phyloP scores from a whole-genome alignment of 2,888 invertebrate genomes.

The Nomada ruficornis region DNA sequence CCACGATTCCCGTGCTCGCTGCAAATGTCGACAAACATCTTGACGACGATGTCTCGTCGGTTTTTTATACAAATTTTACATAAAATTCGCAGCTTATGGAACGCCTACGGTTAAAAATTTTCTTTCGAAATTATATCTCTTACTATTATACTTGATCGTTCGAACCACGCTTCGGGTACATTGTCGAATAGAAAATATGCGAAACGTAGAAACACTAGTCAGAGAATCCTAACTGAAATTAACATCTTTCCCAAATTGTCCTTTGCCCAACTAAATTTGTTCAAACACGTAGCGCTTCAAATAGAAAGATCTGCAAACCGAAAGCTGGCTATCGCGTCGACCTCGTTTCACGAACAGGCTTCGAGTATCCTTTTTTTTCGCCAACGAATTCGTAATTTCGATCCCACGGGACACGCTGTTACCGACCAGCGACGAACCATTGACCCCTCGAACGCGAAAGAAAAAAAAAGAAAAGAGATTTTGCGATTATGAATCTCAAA shows the following conservation, averaged over 20 bases:
- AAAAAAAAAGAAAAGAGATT: not conserved
- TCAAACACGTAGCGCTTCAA: not conserved
- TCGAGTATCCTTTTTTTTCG: not conserved
- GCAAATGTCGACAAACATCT: conserved; percentile 18
- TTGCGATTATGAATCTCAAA: conserved; percentile 22
- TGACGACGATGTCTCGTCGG: conserved; percentile 15
- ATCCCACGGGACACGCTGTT: not conserved
- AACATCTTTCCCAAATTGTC: not conserved
- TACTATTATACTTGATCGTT: not conserved
- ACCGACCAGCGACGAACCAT: not conserved
- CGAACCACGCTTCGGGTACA: not conserved
- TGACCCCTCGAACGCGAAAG: not conserved
- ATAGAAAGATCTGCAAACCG: not conserved
- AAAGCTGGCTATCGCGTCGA: not conserved
- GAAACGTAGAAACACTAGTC: not conserved
- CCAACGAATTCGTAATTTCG: conserved; percentile 4
- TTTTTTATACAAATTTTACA: conserved; percentile 9
- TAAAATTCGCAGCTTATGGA: not conserved
- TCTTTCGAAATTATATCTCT: not conserved
- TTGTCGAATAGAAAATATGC: not conserved
- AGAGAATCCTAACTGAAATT: not conserved
- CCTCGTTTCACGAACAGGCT: not conserved
- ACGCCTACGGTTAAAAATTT: not conserved
- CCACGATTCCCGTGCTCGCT: conserved; percentile 11
- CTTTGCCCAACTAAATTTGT: not conserved